Evolutionary conservation across 53 echinoderm and acorn worm genomes (phyloP).

Genomic region (Henricia sp.): DNA sequence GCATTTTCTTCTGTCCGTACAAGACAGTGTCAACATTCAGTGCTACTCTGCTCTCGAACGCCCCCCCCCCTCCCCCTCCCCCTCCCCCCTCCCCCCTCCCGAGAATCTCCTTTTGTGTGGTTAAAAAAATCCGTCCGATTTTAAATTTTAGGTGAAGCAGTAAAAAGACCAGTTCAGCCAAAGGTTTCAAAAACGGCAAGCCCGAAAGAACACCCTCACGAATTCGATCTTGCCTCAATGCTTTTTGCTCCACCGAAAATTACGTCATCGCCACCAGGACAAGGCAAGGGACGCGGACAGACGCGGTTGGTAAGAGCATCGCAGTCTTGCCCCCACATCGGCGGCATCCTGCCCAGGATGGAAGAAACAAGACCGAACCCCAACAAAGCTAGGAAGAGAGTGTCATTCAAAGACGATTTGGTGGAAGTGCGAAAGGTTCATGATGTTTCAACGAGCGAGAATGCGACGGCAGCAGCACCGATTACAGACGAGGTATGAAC

Average conservation of each 20-base stretch:
- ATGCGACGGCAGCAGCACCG: not conserved
- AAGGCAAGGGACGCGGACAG: not conserved
- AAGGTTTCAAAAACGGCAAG: not conserved
- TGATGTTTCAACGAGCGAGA: not conserved
- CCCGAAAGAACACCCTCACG: not conserved
- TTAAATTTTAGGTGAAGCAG: not conserved
- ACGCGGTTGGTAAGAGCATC: not conserved
- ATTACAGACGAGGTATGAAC: not conserved
- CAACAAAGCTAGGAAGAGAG: not conserved
- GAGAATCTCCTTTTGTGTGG: no score
- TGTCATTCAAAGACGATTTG: constrained; percentile 36
- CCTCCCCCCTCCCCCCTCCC: no score
- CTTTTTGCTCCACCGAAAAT: constrained; percentile 27
- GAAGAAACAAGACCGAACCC: not conserved
- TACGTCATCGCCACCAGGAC: not conserved
- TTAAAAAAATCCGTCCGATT: no score
- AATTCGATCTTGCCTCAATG: constrained; percentile 48
- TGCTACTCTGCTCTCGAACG: no score
- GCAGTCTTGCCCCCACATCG: not conserved
- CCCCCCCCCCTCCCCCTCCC: no score
- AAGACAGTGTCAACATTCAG: no score
- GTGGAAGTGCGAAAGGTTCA: not conserved
- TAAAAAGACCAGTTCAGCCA: not conserved
- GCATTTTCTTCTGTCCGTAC: no score
- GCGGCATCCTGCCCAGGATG: not conserved